Conservation (phyloP, 2,113 vertebrate species). For the Varanus salvator region DNA sequence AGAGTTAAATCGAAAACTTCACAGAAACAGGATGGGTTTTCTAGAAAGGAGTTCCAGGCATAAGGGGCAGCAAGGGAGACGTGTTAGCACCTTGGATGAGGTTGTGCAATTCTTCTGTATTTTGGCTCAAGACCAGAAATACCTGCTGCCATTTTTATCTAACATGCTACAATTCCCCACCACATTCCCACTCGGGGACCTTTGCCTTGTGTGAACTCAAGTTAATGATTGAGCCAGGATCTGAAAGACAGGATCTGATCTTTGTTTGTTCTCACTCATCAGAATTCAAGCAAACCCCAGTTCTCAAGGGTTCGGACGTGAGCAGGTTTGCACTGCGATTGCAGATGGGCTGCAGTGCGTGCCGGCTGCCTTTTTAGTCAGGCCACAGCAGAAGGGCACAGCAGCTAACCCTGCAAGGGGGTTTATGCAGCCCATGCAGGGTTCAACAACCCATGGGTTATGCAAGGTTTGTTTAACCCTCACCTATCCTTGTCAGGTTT, state of each 20-base stretch:
- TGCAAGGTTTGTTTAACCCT: too few relatives aligned
- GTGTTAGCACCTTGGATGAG: not conserved
- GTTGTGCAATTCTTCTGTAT: not conserved
- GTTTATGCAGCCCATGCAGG: too few relatives aligned
- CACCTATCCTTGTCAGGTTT: too few relatives aligned
- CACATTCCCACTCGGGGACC: too few relatives aligned
- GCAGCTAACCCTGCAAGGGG: too few relatives aligned
- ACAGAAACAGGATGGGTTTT: not conserved
- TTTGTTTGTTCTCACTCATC: not conserved
- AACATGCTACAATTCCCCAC: not conserved
- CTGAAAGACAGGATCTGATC: not conserved
- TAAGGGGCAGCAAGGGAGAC: not conserved
- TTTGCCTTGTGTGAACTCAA: not conserved
- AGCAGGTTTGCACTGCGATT: too few relatives aligned
- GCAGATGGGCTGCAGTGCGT: too few relatives aligned
- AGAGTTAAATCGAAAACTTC: not conserved
- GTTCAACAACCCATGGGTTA: too few relatives aligned
- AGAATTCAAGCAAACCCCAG: not conserved
- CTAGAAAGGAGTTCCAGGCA: not conserved
- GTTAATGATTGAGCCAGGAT: not conserved
- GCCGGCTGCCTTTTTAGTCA: too few relatives aligned
- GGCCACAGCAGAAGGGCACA: too few relatives aligned
- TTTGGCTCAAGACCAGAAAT: not conserved
- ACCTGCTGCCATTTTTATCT: not conserved
- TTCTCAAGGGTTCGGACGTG: not conserved